Percentiles rank a stretch among this genome's conserved stretches.
phyloP scores from a whole-genome alignment of 2,797 vertebrate species.

The Carcharodon carcharias region DNA sequence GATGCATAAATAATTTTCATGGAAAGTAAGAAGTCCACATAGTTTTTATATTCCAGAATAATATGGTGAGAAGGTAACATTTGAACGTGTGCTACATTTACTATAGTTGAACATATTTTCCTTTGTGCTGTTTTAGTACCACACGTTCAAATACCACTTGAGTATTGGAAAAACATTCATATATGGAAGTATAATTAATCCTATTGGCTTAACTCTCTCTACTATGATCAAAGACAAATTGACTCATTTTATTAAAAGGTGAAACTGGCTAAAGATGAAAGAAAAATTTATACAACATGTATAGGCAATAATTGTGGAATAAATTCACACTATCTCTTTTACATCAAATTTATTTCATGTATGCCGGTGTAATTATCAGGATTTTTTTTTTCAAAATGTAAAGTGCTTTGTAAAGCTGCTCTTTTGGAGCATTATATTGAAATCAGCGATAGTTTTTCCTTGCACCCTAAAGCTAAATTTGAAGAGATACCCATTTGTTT shows the following conservation, averaged over 20 bases:
- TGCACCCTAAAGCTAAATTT: neutral
- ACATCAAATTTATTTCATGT: neutral
- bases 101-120: neutral
- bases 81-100: neutral
- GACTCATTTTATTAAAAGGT: neutral
- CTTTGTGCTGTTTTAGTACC: neutral
- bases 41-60: neutral
- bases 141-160: neutral
- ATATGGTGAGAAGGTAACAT: neutral
- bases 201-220: neutral
- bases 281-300: neutral
- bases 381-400: neutral
- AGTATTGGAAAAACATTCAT: neutral
- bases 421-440: neutral
- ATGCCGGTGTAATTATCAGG: neutral
- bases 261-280: neutral
- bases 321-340: neutral
- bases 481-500: neutral
- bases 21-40: neutral
- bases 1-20: neutral
- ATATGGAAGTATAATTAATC: neutral
- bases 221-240: neutral
- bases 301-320: constrained; percentile 8
- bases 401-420: neutral
- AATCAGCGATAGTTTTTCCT: neutral